Conservation (phyloP, 92 coral and sea anemone species). For the Heliopora coerulea region DNA sequence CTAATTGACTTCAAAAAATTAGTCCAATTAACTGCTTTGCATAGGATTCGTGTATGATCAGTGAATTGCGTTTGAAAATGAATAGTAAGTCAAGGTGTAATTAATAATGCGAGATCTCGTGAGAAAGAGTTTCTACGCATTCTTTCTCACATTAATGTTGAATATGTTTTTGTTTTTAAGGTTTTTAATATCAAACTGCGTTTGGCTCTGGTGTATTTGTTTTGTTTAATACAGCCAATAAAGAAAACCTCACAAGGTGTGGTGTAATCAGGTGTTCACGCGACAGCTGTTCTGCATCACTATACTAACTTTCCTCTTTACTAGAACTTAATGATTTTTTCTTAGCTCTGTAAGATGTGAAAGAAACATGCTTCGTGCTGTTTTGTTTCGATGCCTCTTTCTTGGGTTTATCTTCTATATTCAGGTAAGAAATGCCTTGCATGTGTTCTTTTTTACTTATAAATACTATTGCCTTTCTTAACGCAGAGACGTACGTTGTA, state of each 20-base stretch:
- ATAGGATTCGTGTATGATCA: no score
- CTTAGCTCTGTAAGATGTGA: neutral
- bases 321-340: neutral
- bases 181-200: no score
- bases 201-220: no score
- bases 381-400: conserved; percentile 20
- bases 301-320: neutral
- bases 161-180: neutral
- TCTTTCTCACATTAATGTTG: no score
- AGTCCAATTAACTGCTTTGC: no score
- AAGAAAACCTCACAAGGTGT: neutral
- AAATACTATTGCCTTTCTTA: no score
- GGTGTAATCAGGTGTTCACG: neutral
- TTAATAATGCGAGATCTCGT: no score
- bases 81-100: no score
- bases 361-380: neutral
- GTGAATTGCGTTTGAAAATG: no score
- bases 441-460: no score
- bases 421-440: conserved; percentile 26
- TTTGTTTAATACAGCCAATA: neutral
- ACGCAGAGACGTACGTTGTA: neutral
- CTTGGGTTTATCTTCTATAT: neutral
- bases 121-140: no score
- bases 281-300: neutral
- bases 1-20: no score